Evolutionary conservation across 1,140 invertebrate species (phyloP), one percentile per base, ranked within the genome.

Genomic region (Coelopa frigida): DNA sequence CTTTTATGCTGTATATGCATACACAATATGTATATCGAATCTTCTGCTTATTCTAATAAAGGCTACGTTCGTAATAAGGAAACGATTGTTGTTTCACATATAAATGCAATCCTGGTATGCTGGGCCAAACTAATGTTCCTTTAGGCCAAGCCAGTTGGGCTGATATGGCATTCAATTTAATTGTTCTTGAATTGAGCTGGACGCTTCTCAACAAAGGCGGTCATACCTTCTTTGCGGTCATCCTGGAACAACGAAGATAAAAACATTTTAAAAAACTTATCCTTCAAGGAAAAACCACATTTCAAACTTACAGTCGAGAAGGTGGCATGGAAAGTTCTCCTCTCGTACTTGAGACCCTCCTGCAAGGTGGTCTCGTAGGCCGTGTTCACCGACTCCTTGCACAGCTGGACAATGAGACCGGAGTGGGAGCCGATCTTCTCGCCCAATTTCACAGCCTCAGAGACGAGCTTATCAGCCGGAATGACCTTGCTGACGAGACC

Each of bases 401-500:
- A 89, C 70, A 98, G 76, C 41, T 78, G 75, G 17, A 90, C 84
- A 56, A 88, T 83, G 5, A 98, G 59, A 37, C 83, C 88, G 0
- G 95, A 99, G 63, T 94, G 85, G 5, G 79, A 76, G 12, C 84
- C 78, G 52, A 99, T 99, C 69, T 91, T 93, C 63, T 99, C 94
- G 1, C 82, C 96, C 11, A 94, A 71, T 70, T 98, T 96, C 11
- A 99, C 74, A 1, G 92, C 83, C 68, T 94, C 90, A 26, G 80
- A 73, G 1, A 98, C 68, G 11, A 98, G 66, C 62, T 94, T 77
- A 37, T 93, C 93, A 1, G 84, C 78, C 11, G 95, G 92, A 54
- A 95, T 82, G 1, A 99, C 80, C 75, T 89, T 90, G 66, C 90
- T 93, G 1, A 97, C 92, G n/a, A 98, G 72, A 52, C 76, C 78